These are phyloP conservation scores for Gallinago undulata DNA, from an alignment of 2,113 vertebrate genomes.

Conservation along the genomic window DNA sequence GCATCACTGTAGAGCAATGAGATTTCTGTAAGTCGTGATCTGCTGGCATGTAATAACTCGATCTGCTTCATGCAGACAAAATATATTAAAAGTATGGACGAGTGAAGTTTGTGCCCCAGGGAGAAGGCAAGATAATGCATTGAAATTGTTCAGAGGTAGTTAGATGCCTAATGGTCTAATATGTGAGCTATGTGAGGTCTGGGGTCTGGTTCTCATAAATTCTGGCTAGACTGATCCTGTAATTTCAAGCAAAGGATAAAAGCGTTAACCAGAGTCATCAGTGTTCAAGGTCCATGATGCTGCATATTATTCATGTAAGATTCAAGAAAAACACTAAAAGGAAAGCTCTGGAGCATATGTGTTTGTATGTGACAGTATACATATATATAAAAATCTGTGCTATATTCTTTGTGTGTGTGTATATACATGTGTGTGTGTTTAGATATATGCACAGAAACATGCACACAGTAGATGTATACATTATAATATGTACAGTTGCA, in stretches of 20 bases:
- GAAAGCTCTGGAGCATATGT: conserved; percentile 41
- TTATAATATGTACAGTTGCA: not conserved
- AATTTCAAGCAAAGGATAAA: conserved; percentile 86
- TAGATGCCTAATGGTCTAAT: conserved; percentile 90
- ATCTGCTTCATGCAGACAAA: conserved; percentile 86
- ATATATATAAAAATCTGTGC: not conserved
- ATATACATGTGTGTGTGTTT: not conserved
- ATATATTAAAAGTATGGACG: conserved; percentile 88
- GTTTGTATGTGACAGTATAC: conserved; percentile 1
- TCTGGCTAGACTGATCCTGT: conserved; percentile 88
- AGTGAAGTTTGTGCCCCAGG: conserved; percentile 86
- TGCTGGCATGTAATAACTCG: conserved; percentile 81
- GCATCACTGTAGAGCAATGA: conserved; percentile 73
- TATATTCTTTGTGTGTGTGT: not conserved
- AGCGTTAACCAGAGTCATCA: conserved; percentile 82
- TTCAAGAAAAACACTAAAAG: conserved; percentile 73
- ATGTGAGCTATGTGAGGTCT: conserved; percentile 87
- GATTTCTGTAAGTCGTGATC: conserved; percentile 81
- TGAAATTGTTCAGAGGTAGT: conserved; percentile 88
- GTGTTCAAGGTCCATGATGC: conserved; percentile 79
- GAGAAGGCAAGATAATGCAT: conserved; percentile 85
- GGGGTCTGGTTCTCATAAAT: conserved; percentile 88
- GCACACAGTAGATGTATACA: not conserved
- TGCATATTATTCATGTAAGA: conserved; percentile 77
- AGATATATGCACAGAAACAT: not conserved